A percentile compares a stretch with the other conserved stretches of the same genome.
These are phyloP conservation scores for crab-eating macaque (Macaca fascicularis) DNA, from an alignment of 2,113 vertebrate species.

Conservation along the genomic window T2T-MFA8v1.1 NC_088375.1:163581001-163581500, in stretches of 20 bases:
- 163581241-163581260: constrained; percentile 59
- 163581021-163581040: not conserved
- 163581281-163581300: constrained; percentile 22
- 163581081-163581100: not conserved
- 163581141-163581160: not conserved
- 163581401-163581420: constrained; percentile 62
- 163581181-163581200: constrained; percentile 16
- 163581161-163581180: not conserved
- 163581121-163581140: not conserved
- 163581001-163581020: not conserved
- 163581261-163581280: constrained; percentile 23
- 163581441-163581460: constrained; percentile 53
- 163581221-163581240: constrained; percentile 44
- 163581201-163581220: constrained; percentile 20
- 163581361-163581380: constrained; percentile 64
- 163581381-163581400: constrained; percentile 51
- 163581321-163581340: constrained; percentile 52
- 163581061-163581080: not conserved
- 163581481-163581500: constrained; percentile 23
- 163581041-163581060: not conserved
- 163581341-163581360: constrained; percentile 54
- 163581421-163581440: constrained; percentile 50
- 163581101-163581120: not conserved
- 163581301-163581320: not conserved
- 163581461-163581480: constrained; percentile 54